phyloP scores from a whole-genome alignment of 1,140 invertebrate genomes.

The Drosophila pachea region DNA sequence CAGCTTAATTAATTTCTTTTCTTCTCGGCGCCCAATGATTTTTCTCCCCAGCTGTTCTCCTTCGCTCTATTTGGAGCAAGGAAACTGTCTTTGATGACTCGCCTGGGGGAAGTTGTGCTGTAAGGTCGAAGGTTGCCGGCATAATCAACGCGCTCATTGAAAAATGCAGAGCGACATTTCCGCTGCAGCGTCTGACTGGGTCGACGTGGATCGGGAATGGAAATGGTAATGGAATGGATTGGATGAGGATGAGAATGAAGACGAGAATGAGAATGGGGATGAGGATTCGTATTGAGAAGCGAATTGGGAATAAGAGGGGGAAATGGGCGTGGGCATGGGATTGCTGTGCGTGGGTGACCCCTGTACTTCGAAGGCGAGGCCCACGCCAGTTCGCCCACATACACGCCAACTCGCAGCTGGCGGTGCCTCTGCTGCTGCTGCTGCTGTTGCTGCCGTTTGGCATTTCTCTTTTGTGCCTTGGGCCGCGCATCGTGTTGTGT shows the following conservation, averaged over 20 bases:
- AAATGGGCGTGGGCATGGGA: too few species aligned
- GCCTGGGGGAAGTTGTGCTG: not conserved
- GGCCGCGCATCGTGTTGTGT: conserved; percentile 48
- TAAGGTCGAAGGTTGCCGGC: conserved; percentile 29
- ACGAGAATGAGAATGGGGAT: conserved; percentile 13
- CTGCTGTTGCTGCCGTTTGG: conserved; percentile 14
- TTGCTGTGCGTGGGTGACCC: conserved; percentile 17
- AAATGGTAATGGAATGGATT: conserved; percentile 1
- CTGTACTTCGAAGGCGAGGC: conserved; percentile 7
- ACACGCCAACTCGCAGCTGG: too few species aligned
- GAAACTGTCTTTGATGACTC: conserved; percentile 22
- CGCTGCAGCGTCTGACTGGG: conserved; percentile 35
- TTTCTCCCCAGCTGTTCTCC: not conserved
- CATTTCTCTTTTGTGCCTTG: conserved; percentile 62
- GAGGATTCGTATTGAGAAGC: too few species aligned
- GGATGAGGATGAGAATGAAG: conserved; percentile 23
- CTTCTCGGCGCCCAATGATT: conserved; percentile 29
- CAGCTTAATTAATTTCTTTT: conserved; percentile 65
- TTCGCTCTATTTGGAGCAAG: conserved; percentile 26
- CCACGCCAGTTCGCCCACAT: too few species aligned
- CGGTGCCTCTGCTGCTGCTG: too few species aligned
- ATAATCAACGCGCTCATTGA: conserved; percentile 72
- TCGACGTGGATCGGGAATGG: conserved; percentile 7
- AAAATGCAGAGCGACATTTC: conserved; percentile 71
- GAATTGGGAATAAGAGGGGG: too few species aligned